These are phyloP conservation scores for Helicoverpa zea DNA, from an alignment of 1,140 invertebrate genomes.

Conservation along the genomic window DNA sequence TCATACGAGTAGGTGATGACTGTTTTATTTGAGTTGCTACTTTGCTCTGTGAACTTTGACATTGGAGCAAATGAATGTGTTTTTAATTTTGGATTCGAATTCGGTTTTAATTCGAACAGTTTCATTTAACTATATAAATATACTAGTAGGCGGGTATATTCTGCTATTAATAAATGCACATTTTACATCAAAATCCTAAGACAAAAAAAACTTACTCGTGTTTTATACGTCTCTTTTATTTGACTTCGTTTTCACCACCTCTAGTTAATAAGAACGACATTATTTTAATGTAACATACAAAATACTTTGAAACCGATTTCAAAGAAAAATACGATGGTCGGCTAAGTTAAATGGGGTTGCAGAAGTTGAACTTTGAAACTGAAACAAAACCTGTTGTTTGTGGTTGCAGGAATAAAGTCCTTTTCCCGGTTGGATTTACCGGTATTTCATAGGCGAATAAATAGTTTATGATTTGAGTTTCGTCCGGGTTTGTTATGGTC, in stretches of 20 bases:
- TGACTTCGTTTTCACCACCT: too few species aligned
- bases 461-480: not conserved
- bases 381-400: conserved; percentile 22
- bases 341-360: conserved; percentile 14
- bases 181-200: too few species aligned
- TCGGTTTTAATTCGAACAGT: too few species aligned
- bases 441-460: not conserved
- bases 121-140: too few species aligned
- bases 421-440: not conserved
- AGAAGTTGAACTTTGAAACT: conserved; percentile 10
- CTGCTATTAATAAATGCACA: too few species aligned
- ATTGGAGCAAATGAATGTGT: conserved; percentile 17
- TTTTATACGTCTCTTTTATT: too few species aligned
- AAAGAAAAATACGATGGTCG: not conserved
- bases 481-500: not conserved
- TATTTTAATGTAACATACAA: too few species aligned
- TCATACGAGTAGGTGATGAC: conserved; percentile 64
- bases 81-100: too few species aligned
- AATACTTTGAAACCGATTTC: not conserved
- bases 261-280: too few species aligned
- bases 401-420: conserved; percentile 5
- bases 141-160: too few species aligned
- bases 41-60: conserved; percentile 48
- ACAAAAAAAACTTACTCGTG: too few species aligned
- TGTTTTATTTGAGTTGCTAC: conserved; percentile 54